Conservation (phyloP, 2,888 invertebrate genomes). For the Deilephila elpenor region DNA sequence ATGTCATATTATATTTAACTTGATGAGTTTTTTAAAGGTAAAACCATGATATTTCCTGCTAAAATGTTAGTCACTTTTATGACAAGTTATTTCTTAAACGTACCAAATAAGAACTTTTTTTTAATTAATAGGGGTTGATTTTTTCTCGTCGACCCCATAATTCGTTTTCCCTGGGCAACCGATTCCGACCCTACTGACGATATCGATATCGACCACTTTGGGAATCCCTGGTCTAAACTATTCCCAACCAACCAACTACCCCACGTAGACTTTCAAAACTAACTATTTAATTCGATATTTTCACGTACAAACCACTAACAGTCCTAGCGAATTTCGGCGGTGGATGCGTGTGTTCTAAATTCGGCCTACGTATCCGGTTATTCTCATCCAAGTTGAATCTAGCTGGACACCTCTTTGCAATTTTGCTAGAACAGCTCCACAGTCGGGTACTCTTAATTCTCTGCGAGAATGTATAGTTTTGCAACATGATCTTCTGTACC, state of each 20-base stretch:
- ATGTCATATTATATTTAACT: no score
- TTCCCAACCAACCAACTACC: no score
- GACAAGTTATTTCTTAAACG: background rate
- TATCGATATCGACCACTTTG: background rate
- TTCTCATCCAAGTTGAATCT: conserved; percentile 35
- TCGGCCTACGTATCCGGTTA: conserved; percentile 29
- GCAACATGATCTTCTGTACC: conserved; percentile 31
- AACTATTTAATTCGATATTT: background rate
- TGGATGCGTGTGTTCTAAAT: conserved; percentile 40
- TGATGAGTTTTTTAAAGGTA: no score
- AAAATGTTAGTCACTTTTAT: no score
- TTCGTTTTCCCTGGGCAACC: background rate
- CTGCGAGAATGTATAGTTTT: conserved; percentile 39
- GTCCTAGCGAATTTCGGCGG: conserved; percentile 34
- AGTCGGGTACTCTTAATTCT: conserved; percentile 31
- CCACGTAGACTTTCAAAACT: background rate
- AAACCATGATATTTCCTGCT: no score
- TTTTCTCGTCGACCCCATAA: background rate
- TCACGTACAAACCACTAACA: background rate
- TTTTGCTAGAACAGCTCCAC: conserved; percentile 45
- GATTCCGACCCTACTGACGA: background rate
- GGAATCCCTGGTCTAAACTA: no score
- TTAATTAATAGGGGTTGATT: background rate
- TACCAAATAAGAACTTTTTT: background rate
- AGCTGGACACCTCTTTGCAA: conserved; percentile 39